Evolutionary conservation across 2,797 vertebrate genomes (phyloP).

Genomic region (Lepilemur ruficaudatus): DNA sequence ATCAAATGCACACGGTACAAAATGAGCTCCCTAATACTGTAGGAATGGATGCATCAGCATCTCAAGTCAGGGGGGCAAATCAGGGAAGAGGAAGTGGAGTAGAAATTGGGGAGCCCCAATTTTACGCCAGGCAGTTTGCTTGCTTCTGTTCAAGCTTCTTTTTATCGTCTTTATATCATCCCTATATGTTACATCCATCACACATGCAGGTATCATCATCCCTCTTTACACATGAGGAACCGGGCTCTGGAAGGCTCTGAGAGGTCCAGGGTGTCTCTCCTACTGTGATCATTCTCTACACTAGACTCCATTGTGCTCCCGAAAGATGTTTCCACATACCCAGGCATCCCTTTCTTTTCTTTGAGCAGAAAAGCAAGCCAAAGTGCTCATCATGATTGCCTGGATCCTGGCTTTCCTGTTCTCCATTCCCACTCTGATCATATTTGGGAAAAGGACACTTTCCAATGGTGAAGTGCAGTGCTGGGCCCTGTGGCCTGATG

Average conservation of each 20-base stretch:
- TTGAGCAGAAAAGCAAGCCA: conserved; percentile 86
- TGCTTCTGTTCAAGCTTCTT: neutral
- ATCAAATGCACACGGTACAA: rapidly evolving
- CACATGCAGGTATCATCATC: no score
- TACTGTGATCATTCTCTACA: neutral
- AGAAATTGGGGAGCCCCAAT: neutral
- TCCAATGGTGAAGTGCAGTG: conserved; percentile 86
- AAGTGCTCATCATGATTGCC: conserved; percentile 83
- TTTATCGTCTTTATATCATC: neutral
- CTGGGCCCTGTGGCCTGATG: conserved; percentile 88
- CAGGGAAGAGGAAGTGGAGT: neutral
- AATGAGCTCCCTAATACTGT: neutral
- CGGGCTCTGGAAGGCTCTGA: neutral
- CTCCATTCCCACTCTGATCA: conserved; percentile 87
- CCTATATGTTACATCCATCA: no score
- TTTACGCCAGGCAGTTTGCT: neutral
- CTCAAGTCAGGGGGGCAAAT: neutral
- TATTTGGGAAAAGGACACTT: conserved; percentile 87
- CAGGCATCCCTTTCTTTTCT: conserved; percentile 42
- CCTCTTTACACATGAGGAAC: neutral
- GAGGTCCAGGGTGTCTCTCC: neutral
- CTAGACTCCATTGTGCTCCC: no score
- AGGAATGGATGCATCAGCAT: no score
- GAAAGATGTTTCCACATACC: neutral
- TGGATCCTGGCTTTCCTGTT: conserved; percentile 88